Evolutionary conservation across 1,140 invertebrate species (phyloP).

Genomic region (Orussus abietinus): DNA sequence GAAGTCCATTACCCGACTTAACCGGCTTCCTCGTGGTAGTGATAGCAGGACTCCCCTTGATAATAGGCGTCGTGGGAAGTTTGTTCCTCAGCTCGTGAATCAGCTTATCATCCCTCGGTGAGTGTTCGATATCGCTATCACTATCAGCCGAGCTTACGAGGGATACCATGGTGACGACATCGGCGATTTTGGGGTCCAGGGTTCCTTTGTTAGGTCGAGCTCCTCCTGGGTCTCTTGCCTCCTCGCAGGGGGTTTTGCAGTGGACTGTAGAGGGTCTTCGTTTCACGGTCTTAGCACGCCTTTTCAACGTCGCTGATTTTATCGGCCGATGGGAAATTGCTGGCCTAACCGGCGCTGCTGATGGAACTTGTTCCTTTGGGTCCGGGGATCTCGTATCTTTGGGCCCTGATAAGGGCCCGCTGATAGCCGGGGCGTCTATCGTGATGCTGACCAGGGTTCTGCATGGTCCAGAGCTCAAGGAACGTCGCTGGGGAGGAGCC

Average conservation of each 20-base stretch:
- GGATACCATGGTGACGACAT: slow-evolving; percentile 59
- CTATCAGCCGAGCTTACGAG: slow-evolving; percentile 55
- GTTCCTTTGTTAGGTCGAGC: not conserved
- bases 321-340: slow-evolving; percentile 24
- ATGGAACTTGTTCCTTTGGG: slow-evolving; percentile 9
- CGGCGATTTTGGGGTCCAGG: slow-evolving; percentile 25
- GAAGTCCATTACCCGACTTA: slow-evolving; percentile 49
- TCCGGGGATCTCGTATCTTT: slow-evolving; percentile 13
- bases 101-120: slow-evolving; percentile 40
- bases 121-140: slow-evolving; percentile 49
- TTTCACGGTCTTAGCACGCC: slow-evolving; percentile 36
- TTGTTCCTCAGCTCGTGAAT: slow-evolving; percentile 45
- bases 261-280: slow-evolving; percentile 21
- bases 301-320: slow-evolving; percentile 42
- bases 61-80: slow-evolving; percentile 46
- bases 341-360: slow-evolving; percentile 16
- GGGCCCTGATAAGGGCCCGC: slow-evolving; percentile 2
- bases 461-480: slow-evolving; percentile 12
- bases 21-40: slow-evolving; percentile 43
- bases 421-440: slow-evolving; percentile 28
- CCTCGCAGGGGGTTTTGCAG: slow-evolving; percentile 13
- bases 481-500: slow-evolving; percentile 33
- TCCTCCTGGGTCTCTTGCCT: slow-evolving; percentile 17
- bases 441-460: slow-evolving; percentile 33
- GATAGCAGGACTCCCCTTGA: slow-evolving; percentile 31